Percentiles rank a stretch among this genome's conserved stretches.
These are phyloP conservation scores for Enteromius trimaculatus DNA, from an alignment of 2,797 vertebrate species.

Conservation along the genomic window DNA sequence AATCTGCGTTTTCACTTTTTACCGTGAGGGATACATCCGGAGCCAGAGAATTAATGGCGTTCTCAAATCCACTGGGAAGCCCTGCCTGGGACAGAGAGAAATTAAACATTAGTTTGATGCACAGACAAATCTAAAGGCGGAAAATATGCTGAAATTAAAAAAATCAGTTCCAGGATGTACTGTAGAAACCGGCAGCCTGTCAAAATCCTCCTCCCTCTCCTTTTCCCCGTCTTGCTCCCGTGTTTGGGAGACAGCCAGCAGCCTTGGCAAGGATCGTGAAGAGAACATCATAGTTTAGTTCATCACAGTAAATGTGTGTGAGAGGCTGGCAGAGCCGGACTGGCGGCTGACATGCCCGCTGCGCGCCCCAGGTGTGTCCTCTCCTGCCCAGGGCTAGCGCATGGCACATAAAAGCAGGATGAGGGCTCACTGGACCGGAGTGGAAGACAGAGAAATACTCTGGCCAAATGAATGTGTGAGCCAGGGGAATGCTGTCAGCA, in stretches of 20 bases:
- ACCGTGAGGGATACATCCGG: not conserved
- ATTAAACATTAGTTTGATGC: conserved; percentile 20
- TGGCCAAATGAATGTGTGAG: conserved; percentile 33
- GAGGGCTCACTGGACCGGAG: conserved; percentile 28
- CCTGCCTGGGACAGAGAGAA: conserved; percentile 1
- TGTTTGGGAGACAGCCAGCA: conserved; percentile 67
- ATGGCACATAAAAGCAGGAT: conserved; percentile 41
- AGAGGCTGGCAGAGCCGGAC: conserved; percentile 65
- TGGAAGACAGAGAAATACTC: conserved; percentile 32
- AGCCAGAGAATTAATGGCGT: conserved; percentile 18
- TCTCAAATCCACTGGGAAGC: conserved; percentile 24
- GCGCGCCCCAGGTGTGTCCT: conserved; percentile 25
- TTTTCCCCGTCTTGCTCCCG: conserved; percentile 40
- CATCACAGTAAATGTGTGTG: conserved; percentile 69
- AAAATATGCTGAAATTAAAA: conserved; percentile 39
- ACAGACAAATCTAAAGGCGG: not conserved
- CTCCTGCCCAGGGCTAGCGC: conserved; percentile 34
- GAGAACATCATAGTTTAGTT: conserved; percentile 69
- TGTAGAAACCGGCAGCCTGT: conserved; percentile 65
- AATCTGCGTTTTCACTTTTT: not conserved
- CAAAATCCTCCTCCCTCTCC: conserved; percentile 37
- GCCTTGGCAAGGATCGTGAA: conserved; percentile 68
- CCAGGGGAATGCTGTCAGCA: conserved; percentile 36
- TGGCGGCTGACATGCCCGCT: conserved; percentile 52
- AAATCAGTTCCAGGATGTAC: conserved; percentile 59